A percentile compares a stretch with the other conserved stretches of the same genome.
Evolutionary conservation across 2,888 invertebrate genomes (phyloP).

Genomic region (Oxycera nigricornis): DNA sequence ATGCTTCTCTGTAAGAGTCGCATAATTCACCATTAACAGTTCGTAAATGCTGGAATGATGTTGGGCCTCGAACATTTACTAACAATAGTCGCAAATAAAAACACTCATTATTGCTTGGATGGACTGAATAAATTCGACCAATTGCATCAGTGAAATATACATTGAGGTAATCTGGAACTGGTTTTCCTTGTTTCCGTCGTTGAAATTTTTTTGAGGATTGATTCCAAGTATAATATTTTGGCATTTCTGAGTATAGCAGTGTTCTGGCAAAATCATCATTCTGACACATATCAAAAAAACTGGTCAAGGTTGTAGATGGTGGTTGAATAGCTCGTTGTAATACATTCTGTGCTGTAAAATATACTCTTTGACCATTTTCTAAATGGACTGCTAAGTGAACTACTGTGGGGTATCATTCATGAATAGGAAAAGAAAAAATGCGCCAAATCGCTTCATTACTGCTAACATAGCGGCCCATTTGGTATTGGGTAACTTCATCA

Average conservation of each 20-base stretch:
- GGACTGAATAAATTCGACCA: conserved; percentile 56
- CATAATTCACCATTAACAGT: conserved; percentile 56
- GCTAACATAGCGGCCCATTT: conserved; percentile 51
- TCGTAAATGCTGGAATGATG: conserved; percentile 53
- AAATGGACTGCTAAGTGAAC: conserved; percentile 45
- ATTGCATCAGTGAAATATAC: conserved; percentile 54
- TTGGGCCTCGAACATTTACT: conserved; percentile 55
- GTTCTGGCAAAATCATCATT: conserved; percentile 52
- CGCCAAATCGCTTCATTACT: conserved; percentile 46
- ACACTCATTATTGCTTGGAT: conserved; percentile 54
- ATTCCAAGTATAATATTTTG: conserved; percentile 54
- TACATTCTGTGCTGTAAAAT: conserved; percentile 50
- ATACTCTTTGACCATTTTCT: conserved; percentile 50
- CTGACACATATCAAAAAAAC: conserved; percentile 54
- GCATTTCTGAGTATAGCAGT: conserved; percentile 55
- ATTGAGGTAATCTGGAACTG: conserved; percentile 50
- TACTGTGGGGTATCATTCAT: conserved; percentile 42
- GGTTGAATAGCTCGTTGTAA: conserved; percentile 42
- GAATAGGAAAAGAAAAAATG: conserved; percentile 46
- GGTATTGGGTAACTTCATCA: conserved; percentile 43
- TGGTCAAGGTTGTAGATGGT: conserved; percentile 48
- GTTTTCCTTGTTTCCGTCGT: conserved; percentile 53
- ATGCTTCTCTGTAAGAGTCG: conserved; percentile 55
- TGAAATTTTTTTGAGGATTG: conserved; percentile 53
- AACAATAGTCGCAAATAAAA: conserved; percentile 56